These are phyloP conservation scores for Acipenser oxyrinchus DNA, from an alignment of 2,797 vertebrate species.

Conservation along the genomic window DNA sequence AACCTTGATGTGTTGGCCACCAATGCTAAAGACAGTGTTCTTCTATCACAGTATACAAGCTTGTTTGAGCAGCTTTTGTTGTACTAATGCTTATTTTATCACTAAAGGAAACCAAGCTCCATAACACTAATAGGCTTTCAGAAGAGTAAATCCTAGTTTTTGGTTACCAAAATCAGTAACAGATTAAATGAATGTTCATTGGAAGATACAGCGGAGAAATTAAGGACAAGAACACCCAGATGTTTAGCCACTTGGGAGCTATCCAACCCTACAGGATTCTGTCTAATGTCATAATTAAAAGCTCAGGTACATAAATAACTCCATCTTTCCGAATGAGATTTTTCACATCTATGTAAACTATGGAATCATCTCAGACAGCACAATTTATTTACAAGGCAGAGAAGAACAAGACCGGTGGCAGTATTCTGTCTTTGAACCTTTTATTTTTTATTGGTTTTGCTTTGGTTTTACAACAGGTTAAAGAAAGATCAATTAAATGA, in stretches of 20 bases:
- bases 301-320: slow-evolving; percentile 24
- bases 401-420: slow-evolving; percentile 3
- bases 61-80: too few relatives aligned
- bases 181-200: background rate
- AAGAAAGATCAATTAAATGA: slow-evolving; percentile 7
- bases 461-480: background rate
- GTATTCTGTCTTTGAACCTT: background rate
- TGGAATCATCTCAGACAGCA: slow-evolving; percentile 8
- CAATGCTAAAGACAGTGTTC: too few relatives aligned
- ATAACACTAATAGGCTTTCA: too few relatives aligned
- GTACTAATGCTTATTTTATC: too few relatives aligned
- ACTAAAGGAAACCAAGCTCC: too few relatives aligned
- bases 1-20: too few relatives aligned
- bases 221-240: slow-evolving; percentile 5
- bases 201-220: background rate
- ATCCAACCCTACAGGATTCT: slow-evolving; percentile 19
- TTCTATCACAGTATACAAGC: too few relatives aligned
- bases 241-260: slow-evolving; percentile 20
- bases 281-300: slow-evolving; percentile 33
- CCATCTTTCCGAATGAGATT: slow-evolving; percentile 32
- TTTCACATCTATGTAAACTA: slow-evolving; percentile 15
- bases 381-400: slow-evolving; percentile 21
- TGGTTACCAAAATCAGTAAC: too few relatives aligned
- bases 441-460: too few relatives aligned
- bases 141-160: too few relatives aligned